phyloP scores from a whole-genome alignment of 2,113 vertebrate genomes.

The human (Homo sapiens) region DNA sequence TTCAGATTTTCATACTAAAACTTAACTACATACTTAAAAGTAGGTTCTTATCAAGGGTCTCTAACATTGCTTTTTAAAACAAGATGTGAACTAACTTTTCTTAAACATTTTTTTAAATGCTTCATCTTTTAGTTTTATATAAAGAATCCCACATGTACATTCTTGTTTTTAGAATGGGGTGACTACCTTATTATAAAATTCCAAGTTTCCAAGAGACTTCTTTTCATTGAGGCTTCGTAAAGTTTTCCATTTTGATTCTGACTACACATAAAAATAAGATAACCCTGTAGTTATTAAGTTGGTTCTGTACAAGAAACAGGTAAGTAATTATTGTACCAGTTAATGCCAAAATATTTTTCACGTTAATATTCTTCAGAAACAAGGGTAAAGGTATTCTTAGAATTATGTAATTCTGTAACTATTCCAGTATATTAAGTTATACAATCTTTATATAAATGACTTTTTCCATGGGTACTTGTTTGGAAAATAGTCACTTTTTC shows the following conservation, averaged over 20 bases:
- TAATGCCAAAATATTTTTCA: conserved; percentile 60
- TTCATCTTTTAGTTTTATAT: conserved; percentile 62
- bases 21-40: conserved; percentile 23
- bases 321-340: conserved; percentile 51
- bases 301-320: background rate
- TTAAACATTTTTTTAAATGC: background rate
- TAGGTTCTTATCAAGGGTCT: conserved; percentile 41
- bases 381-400: conserved; percentile 37
- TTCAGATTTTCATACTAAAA: conserved; percentile 62
- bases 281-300: background rate
- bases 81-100: conserved; percentile 54
- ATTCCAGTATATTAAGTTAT: conserved; percentile 43
- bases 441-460: conserved; percentile 63
- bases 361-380: conserved; percentile 64
- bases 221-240: background rate
- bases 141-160: conserved; percentile 18
- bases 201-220: conserved; percentile 36
- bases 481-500: conserved; percentile 53
- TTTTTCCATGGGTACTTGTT: conserved; percentile 47
- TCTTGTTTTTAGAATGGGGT: conserved; percentile 55
- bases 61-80: conserved; percentile 42
- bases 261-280: conserved; percentile 5
- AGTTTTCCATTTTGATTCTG: conserved; percentile 54
- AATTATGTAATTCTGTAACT: conserved; percentile 55
- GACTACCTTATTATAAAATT: conserved; percentile 47